Evolutionary conservation across 2,797 vertebrate species (phyloP).

Genomic region (Anabacerthia variegaticeps): DNA sequence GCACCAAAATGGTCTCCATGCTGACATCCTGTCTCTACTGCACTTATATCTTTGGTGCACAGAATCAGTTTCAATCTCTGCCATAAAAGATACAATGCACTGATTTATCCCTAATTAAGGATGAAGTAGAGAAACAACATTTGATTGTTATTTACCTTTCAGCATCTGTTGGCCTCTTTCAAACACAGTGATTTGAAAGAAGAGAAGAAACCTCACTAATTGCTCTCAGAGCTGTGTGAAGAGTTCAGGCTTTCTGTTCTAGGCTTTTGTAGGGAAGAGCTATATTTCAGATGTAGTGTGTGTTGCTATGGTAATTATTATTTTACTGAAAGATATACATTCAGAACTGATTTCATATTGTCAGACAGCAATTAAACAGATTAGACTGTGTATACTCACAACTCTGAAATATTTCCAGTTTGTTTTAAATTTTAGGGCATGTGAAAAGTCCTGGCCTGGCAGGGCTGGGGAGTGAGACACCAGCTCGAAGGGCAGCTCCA

Average conservation of each 20-base stretch:
- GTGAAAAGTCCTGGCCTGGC: not conserved
- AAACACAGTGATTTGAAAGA: constrained; percentile 49
- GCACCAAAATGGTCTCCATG: not conserved
- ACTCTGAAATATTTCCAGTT: constrained; percentile 32
- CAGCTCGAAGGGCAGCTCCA: not conserved
- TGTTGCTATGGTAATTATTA: constrained; percentile 78
- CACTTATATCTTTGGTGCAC: not conserved
- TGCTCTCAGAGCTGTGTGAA: constrained; percentile 47
- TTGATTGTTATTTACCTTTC: constrained; percentile 65
- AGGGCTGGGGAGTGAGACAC: not conserved
- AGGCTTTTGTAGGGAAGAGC: constrained; percentile 45
- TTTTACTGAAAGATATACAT: constrained; percentile 70
- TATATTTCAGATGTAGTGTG: constrained; percentile 51
- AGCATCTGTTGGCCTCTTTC: constrained; percentile 42
- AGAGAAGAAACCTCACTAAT: constrained; percentile 57
- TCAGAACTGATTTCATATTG: constrained; percentile 70
- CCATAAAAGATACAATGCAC: constrained; percentile 11
- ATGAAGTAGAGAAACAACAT: not conserved
- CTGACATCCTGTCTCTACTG: not conserved
- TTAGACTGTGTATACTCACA: constrained; percentile 56
- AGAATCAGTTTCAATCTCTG: not conserved
- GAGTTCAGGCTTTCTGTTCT: constrained; percentile 52
- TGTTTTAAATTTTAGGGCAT: constrained; percentile 34
- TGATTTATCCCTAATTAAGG: constrained; percentile 49
- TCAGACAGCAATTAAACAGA: constrained; percentile 71